phyloP scores from a whole-genome alignment of 92 coral and sea anemone genomes.

The Epizoanthus scotinus region DNA sequence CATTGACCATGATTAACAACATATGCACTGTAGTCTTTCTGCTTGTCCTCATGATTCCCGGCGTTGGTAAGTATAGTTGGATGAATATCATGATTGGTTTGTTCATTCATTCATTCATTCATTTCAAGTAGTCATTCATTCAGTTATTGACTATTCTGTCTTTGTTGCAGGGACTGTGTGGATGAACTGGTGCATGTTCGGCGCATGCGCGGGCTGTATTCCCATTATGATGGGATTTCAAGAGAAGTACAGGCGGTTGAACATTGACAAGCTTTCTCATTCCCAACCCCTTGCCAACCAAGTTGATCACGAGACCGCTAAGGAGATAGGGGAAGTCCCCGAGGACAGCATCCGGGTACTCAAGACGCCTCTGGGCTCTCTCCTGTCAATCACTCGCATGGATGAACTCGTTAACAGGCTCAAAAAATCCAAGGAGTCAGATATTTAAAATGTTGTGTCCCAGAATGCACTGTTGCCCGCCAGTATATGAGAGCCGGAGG shows the following conservation, averaged over 20 bases:
- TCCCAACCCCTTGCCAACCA: slow-evolving; percentile 23
- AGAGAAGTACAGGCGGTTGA: slow-evolving; percentile 90
- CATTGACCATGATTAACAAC: slow-evolving; percentile 86
- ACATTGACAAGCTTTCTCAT: slow-evolving; percentile 64
- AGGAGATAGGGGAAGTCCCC: slow-evolving; percentile 25
- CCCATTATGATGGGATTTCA: slow-evolving; percentile 90
- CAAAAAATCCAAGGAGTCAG: slow-evolving; percentile 61
- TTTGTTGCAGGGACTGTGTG: slow-evolving; percentile 82
- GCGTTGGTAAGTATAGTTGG: slow-evolving; percentile 75
- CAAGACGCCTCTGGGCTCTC: slow-evolving; percentile 52
- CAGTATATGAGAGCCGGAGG: background rate
- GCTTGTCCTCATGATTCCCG: slow-evolving; percentile 83
- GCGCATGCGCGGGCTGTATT: slow-evolving; percentile 96
- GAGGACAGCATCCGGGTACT: slow-evolving; percentile 35
- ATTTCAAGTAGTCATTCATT: background rate
- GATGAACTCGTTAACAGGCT: slow-evolving; percentile 71
- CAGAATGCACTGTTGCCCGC: background rate
- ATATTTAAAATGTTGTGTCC: slow-evolving; percentile 34
- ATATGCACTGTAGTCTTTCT: slow-evolving; percentile 85
- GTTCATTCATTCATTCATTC: no score
- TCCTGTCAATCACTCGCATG: slow-evolving; percentile 58
- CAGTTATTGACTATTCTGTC: background rate
- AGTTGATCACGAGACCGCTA: slow-evolving; percentile 36
- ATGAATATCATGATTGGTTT: background rate
- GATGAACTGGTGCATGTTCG: slow-evolving; percentile 99